Percentiles rank a stretch among this genome's conserved stretches.
These are phyloP conservation scores for Fulica atra DNA, from an alignment of 2,113 vertebrate genomes.

Conservation along the genomic window DNA sequence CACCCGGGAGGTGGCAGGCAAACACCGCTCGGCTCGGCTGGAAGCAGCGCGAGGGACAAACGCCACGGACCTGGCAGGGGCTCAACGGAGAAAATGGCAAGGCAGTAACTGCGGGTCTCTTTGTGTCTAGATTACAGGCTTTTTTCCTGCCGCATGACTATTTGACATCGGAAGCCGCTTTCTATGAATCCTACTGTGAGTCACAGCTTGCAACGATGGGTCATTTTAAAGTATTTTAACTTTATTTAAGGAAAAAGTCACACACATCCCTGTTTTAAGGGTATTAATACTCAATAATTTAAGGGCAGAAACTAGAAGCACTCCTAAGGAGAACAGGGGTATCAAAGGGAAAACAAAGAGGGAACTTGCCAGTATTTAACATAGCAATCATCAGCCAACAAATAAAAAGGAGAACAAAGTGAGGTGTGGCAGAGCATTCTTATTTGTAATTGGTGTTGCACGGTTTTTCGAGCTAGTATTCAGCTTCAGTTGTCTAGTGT, in stretches of 20 bases:
- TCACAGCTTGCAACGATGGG: neutral
- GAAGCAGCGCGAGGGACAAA: neutral
- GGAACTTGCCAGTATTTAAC: neutral
- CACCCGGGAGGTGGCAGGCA: slow-evolving; percentile 75
- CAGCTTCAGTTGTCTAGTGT: neutral
- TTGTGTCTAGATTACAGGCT: neutral
- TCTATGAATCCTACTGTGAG: neutral
- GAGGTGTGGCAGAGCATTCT: neutral
- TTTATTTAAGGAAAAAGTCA: neutral
- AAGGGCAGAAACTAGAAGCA: neutral
- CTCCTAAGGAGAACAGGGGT: neutral
- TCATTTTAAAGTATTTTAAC: neutral
- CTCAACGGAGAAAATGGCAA: neutral
- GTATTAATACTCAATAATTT: neutral
- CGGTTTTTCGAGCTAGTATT: neutral
- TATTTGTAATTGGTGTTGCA: neutral
- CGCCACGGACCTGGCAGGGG: neutral
- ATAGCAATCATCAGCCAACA: neutral
- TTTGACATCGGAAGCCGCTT: neutral
- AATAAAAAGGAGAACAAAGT: slow-evolving; percentile 2
- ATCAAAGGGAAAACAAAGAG: neutral
- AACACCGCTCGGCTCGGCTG: neutral
- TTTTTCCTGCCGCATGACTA: neutral
- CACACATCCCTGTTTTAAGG: rapidly evolving
- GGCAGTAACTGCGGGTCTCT: neutral